These are phyloP conservation scores for Palythoa grandiflora DNA, from an alignment of 92 coral and sea anemone species.

Conservation along the genomic window DNA sequence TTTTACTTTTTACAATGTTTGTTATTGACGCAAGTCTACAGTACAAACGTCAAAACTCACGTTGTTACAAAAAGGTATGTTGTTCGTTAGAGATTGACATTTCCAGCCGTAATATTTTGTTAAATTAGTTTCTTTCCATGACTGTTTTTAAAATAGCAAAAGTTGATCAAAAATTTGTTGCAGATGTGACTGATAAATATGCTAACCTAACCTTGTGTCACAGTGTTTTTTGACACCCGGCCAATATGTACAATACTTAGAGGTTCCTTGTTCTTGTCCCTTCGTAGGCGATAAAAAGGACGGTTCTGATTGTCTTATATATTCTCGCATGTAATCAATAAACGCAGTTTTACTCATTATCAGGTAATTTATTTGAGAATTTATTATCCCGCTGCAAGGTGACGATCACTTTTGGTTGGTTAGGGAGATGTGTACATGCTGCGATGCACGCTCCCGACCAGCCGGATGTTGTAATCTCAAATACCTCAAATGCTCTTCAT, in stretches of 20 bases:
- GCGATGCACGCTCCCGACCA: too few species aligned
- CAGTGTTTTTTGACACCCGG: not conserved
- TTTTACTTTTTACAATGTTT: too few species aligned
- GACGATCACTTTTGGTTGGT: too few species aligned
- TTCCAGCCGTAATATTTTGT: not conserved
- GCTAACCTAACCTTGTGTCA: not conserved
- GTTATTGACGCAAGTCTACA: too few species aligned
- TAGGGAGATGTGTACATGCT: too few species aligned
- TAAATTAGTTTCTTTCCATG: not conserved
- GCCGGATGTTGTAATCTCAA: not conserved
- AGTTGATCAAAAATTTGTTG: not conserved
- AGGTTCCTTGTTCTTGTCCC: not conserved
- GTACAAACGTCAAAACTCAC: too few species aligned
- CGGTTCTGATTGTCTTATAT: not conserved
- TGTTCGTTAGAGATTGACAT: too few species aligned
- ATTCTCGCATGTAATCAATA: not conserved
- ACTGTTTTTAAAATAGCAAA: not conserved
- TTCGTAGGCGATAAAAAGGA: too few species aligned
- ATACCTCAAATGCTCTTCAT: slow-evolving; percentile 51
- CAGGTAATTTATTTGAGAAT: too few species aligned
- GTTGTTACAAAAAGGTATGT: too few species aligned
- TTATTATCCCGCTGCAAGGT: too few species aligned
- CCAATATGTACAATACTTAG: not conserved
- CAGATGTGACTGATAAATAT: not conserved
- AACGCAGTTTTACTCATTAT: not conserved